phyloP scores from a whole-genome alignment of 2,113 vertebrate genomes.

The Chauna torquata region DNA sequence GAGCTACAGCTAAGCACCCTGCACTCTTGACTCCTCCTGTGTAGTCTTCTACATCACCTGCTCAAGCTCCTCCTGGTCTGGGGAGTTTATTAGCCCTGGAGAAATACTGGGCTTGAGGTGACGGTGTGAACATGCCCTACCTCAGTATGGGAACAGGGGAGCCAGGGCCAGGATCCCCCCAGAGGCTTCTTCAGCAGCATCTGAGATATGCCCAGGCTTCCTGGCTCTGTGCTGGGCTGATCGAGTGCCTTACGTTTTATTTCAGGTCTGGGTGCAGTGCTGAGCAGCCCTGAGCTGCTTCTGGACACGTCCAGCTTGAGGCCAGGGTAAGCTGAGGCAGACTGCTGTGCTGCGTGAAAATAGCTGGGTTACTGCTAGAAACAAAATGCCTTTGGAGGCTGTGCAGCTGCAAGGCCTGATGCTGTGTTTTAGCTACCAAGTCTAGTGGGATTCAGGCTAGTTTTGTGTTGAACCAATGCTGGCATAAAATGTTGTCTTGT shows the following conservation, averaged over 20 bases:
- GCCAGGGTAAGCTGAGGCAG: neutral
- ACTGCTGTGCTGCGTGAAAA: neutral
- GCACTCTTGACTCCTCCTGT: neutral
- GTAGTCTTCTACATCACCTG: rapidly evolving
- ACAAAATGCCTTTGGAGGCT: neutral
- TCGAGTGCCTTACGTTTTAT: rapidly evolving
- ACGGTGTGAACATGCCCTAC: rapidly evolving
- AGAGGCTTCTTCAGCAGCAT: neutral
- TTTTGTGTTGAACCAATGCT: neutral
- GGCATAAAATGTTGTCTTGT: neutral
- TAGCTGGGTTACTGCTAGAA: neutral
- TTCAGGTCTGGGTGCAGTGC: rapidly evolving
- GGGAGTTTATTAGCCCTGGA: neutral
- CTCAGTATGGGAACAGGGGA: neutral
- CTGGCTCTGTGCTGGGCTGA: neutral
- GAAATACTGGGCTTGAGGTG: neutral
- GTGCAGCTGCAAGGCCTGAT: neutral
- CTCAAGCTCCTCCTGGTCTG: neutral
- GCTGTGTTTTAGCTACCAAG: neutral
- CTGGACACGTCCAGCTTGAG: neutral
- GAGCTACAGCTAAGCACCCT: neutral
- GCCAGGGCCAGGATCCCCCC: neutral
- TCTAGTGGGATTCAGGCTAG: neutral
- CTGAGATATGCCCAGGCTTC: neutral
- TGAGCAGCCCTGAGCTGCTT: neutral